These are phyloP conservation scores for Rhinopomastus cyanomelas DNA, from an alignment of 2,113 vertebrate species.

Conservation along the genomic window DNA sequence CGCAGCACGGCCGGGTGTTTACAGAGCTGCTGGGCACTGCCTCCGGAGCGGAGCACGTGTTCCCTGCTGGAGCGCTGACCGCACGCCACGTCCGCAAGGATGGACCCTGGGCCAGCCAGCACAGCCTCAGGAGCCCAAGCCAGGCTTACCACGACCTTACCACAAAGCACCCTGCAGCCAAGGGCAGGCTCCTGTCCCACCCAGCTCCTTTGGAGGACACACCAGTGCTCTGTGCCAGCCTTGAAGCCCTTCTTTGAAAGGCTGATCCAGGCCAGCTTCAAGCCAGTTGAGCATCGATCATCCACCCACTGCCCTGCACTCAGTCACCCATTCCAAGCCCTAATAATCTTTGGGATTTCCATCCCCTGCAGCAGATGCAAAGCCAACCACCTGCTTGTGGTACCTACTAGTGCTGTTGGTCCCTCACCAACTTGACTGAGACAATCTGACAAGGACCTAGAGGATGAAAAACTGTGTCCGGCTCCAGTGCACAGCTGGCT, in stretches of 20 bases:
- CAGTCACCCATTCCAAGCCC: neutral
- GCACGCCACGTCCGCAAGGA: accelerated
- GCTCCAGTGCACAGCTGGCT: accelerated
- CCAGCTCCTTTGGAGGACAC: neutral
- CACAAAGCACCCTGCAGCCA: neutral
- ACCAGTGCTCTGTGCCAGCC: neutral
- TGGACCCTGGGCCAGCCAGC: neutral
- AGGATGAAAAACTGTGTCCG: neutral
- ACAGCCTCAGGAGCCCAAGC: neutral
- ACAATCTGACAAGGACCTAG: too few relatives aligned
- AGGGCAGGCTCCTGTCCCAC: neutral
- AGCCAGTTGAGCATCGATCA: neutral
- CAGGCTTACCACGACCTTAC: too few relatives aligned
- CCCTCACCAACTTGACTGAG: neutral
- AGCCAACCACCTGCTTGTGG: neutral
- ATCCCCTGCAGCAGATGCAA: neutral
- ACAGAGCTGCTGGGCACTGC: neutral
- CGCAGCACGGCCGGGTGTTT: neutral
- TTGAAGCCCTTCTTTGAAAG: neutral
- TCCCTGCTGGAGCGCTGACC: neutral
- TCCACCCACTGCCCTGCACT: neutral
- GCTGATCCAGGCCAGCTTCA: neutral
- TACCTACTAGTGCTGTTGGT: neutral
- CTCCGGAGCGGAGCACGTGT: accelerated
- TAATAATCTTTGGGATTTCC: neutral